Base-by-base conservation (phyloP, 2,113 vertebrate species). In the Nothoprocta pentlandii region DNA sequence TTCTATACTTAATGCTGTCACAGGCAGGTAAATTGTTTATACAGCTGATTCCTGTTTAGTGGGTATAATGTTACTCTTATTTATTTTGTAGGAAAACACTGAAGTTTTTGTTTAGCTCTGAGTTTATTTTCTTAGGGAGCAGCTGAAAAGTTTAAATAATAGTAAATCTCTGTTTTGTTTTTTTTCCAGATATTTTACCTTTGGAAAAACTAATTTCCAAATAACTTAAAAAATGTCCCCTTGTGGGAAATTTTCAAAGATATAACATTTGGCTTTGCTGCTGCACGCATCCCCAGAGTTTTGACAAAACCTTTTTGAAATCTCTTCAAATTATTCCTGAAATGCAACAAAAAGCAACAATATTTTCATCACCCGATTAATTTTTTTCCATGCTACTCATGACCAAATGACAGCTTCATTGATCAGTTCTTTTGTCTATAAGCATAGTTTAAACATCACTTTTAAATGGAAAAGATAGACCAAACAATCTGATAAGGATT, bases 41-140 rank as follows among this genome's bases (percentile, higher is more conserved):
- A 95, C 97, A 97, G 97, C 97, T 97, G 97, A 96, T 94, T 96
- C 95, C 94, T 95, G 90, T 95, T 97, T 95, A 83, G 81, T 64
- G 89, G 81, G 77, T 94, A 83, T 94, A 90, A 88, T 83, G 85
- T 96, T 96, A 88, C 85, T 94, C 77, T 84, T 94, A 95, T 97
- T 97, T 97, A 66, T 96, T 96, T 95, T 90, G 67, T 80, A 79
- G 94, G 59, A 94, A 96, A 97, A 93, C 92, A 97, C 51, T 21
- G 2, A 96, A 97, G 92, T 92, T 96, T 96, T 96, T 93, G 62
- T 97, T 93, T 96, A 97, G 97, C 94, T 98, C 93, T 95, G 97
- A 97, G 98, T 98, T 98, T 98, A 97, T 98, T 98, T 98, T 98
- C 96, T 96, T 88, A 96, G 96, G 69, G 94, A 98, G 96, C 96